Evolutionary conservation across 2,888 invertebrate species (phyloP).

Genomic region (Ochropleura plecta): DNA sequence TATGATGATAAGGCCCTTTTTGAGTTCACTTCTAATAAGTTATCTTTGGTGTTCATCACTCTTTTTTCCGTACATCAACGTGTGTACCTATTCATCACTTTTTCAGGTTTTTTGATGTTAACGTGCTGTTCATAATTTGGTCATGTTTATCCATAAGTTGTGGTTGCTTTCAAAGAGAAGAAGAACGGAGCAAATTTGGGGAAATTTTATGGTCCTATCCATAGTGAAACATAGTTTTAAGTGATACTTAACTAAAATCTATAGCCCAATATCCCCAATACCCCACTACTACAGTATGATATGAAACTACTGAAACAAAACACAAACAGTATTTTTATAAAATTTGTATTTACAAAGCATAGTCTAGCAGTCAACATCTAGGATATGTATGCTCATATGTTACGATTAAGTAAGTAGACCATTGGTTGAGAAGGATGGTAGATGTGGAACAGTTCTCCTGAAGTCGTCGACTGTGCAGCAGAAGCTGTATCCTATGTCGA

Average conservation of each 20-base stretch:
- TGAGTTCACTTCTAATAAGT: not conserved
- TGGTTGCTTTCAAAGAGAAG: too few relatives aligned
- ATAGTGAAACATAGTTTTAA: too few relatives aligned
- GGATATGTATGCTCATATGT: not conserved
- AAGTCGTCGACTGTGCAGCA: conserved; percentile 91
- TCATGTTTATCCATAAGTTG: too few relatives aligned
- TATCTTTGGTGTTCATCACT: not conserved
- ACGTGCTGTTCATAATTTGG: too few relatives aligned
- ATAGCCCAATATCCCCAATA: not conserved
- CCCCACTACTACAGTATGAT: too few relatives aligned
- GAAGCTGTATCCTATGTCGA: conserved; percentile 91
- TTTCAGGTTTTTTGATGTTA: not conserved
- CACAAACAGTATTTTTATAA: not conserved
- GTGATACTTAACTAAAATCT: not conserved
- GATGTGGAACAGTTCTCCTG: conserved; percentile 85
- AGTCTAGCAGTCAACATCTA: not conserved
- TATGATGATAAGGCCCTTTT: not conserved
- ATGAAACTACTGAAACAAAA: not conserved
- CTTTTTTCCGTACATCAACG: not conserved
- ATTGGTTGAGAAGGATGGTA: conserved; percentile 89
- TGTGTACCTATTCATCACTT: not conserved
- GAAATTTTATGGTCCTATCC: too few relatives aligned
- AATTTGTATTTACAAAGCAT: conserved; percentile 17
- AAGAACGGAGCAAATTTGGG: too few relatives aligned
- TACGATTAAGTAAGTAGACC: conserved; percentile 77